These are phyloP conservation scores for Nixonia krombeini DNA, from an alignment of 1,140 invertebrate species.

Conservation along the genomic window DNA sequence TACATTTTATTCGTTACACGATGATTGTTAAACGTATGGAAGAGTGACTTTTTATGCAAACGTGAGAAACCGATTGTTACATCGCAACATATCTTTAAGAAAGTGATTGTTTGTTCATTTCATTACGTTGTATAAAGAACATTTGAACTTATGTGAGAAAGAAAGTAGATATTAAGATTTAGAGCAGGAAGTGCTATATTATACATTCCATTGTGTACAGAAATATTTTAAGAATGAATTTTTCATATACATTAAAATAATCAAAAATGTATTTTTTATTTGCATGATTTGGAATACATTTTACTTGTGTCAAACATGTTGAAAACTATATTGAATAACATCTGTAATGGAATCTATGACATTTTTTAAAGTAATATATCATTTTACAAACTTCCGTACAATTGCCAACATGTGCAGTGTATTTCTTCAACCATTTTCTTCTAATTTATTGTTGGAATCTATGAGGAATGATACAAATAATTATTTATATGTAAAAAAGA, in stretches of 20 bases:
- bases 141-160: conserved; percentile 23
- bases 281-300: background rate
- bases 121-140: conserved; percentile 27
- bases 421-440: no score
- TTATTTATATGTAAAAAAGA: no score
- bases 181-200: conserved; percentile 26
- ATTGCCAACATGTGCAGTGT: no score
- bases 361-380: no score
- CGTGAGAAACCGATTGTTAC: conserved; percentile 28
- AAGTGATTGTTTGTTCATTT: conserved; percentile 30
- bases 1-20: conserved; percentile 40
- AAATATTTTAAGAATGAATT: conserved; percentile 48
- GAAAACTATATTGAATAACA: no score
- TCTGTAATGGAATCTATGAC: no score
- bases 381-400: no score
- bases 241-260: conserved; percentile 40
- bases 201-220: conserved; percentile 49
- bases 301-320: background rate
- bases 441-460: no score
- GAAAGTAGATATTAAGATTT: conserved; percentile 19
- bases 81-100: conserved; percentile 42
- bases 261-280: conserved; percentile 38
- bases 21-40: conserved; percentile 38
- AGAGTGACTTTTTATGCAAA: conserved; percentile 16
- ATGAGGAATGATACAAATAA: no score